Base-by-base conservation (phyloP, 1,140 invertebrate species). In the Brachionus asplanchnoidis region DNA sequence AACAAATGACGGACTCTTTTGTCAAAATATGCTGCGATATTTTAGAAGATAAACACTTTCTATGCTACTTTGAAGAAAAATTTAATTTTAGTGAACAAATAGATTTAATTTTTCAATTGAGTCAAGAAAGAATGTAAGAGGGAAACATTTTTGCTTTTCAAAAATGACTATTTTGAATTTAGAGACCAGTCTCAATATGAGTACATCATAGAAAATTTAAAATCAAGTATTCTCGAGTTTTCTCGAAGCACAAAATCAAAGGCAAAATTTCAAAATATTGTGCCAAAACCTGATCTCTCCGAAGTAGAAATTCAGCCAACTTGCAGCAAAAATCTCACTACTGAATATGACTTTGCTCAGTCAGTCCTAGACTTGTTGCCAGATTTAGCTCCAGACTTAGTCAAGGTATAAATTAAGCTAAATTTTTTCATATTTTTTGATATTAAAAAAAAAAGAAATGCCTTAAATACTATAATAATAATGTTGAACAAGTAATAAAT, bases 51-150 rank as follows among this genome's bases (percentile, higher is more conserved):
- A 77, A 77, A 26, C 73, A 46, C 12, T 77, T 77, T 77, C 12
- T 77, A 5, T 77, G 73, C 32, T 77, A 77, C 28, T 77, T 50
- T 46, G 73, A 77, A 50, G 73, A 77, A 77, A 77, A 77, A 77
- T 50, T 50, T 23, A 77, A 77, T 50, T 28, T 77, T 6, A 77
- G 73, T 50, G 73, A 77, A 50, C 17, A 77, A 77, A 77, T 77
- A 3, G 42, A 77, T 50, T 50, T 50, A 6, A 46, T 77, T 77
- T 77, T 50, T 77, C 42, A 77, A 50, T n/a, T 77, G 12, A 77
- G 44, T 36, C 9, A 7, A 50, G 44, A 36, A 50, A 77, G 28
- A 77, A 46, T 77, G 73, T 77, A 77, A 3, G 42, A 26, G 14
- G 1, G 26, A 77, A 77, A 50, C 11, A 26, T 26, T 14, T 50